Base-by-base conservation (phyloP, 2,797 vertebrate species). In the Prunella strophiata region DNA sequence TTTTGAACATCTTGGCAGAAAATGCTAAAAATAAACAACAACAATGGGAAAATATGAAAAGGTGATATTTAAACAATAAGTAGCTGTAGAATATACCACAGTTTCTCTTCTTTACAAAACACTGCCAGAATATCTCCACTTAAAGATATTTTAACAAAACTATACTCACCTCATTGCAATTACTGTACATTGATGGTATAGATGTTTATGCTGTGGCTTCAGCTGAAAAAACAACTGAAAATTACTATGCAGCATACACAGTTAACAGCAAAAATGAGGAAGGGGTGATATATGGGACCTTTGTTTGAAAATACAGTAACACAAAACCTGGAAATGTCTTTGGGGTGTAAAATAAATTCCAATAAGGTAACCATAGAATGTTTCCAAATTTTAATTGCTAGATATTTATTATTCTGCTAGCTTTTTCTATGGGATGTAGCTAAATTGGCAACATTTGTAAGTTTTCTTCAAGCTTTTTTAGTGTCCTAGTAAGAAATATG, bases 191-290 rank as follows among this genome's bases (percentile, higher is more conserved):
- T 52, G 93, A 94, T 92, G 51, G 97, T 94, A 96, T 97, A 95
- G 91, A 91, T 96, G 92, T 94, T 97, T 96, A 97, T 94, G 93
- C 90, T 96, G 79, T 88, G 93, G 84, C 94, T 97, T 96, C 97
- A 97, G 88, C 88, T 92, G 95, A 96, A 96, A 97, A 97, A 97
- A 96, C 93, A 97, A 95, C 90, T 94, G 82, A 91, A 95, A 97
- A 97, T 94, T 96, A 93, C 77, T 96, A 65, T 89, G 94, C 45
- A 76, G 89, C 45, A 94, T 48, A 65, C 20, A 36, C 65, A 85
- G 93, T 70, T 91, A 93, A 82, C 92, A 96, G 94, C 34, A 94
- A 93, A 89, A 93, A 63, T 36, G 65, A 92, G 63, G 84, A 95
- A 96, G 55, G 75, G 88, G 93, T 91, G 92, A 96, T 93, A 78